Evolutionary conservation across 2,888 invertebrate genomes (phyloP), one percentile per base, ranked within the genome.

Genomic region (Alitta virens): DNA sequence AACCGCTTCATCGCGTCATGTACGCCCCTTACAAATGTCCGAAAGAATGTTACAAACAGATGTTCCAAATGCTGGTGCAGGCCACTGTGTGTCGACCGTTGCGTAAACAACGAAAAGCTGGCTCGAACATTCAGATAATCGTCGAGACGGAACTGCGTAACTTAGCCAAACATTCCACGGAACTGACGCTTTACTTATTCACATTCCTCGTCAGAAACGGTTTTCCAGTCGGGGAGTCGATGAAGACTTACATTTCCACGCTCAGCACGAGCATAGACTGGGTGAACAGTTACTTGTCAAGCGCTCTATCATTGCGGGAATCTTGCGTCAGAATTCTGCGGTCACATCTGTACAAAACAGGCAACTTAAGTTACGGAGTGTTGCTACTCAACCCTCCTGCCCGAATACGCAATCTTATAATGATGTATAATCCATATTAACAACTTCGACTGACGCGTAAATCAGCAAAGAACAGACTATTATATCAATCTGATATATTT

Each of bases 11-110:
- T 33, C 54, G 66, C 12, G 65, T 64, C 14, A 21, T 69, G 33
- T 66, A 66, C 46, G 43, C 62, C 14, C 68, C 66, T 2, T 58
- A 66, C 50, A 68, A 66, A 46, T 57, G 68, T 25, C 69, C 69
- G 1, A 60, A 59, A 53, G 64, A 66, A 27, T 68, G 65, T 59
- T 69, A 67, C 63, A 65, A 63, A 40, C 62, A 63, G 18, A 63
- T 69, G 63, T 64, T 69, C 57, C 54, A 54, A 23, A 27, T 69
- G 60, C 52, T 68, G 2, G 64, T 63, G 1, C 64, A 68, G 46
- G 62, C 62, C 5, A 68, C 65, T 23, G 67, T 69, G 38, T 68
- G 67, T 49, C 46, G 25, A 26, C 67, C 67, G 12, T 26, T 49
- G 1, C 23, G 46, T 1, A 23, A 27, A 12, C 21, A 9, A 16